Evolutionary conservation across 2,888 invertebrate species (phyloP).

Genomic region (Cephus spinipes): DNA sequence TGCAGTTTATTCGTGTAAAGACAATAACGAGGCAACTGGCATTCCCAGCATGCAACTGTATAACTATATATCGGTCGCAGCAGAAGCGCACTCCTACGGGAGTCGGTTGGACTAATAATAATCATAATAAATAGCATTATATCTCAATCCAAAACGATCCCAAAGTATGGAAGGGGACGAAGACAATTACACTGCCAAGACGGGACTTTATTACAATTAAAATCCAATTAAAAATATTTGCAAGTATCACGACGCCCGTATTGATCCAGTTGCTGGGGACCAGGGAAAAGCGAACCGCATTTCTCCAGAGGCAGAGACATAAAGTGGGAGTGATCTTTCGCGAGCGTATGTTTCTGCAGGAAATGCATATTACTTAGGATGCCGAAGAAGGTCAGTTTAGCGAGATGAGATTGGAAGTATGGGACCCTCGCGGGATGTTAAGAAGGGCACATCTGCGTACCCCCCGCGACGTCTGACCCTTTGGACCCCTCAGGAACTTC

Average conservation of each 20-base stretch:
- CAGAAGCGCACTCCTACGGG: neutral
- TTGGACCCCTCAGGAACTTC: conserved; percentile 13
- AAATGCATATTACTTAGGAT: neutral
- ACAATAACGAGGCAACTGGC: neutral
- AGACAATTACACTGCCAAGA: neutral
- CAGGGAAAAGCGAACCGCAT: neutral
- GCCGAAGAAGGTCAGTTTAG: neutral
- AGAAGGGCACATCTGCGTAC: conserved; percentile 13
- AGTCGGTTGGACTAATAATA: neutral
- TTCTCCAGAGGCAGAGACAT: neutral
- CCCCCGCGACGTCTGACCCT: conserved; percentile 21
- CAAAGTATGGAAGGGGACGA: neutral
- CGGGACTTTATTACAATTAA: neutral
- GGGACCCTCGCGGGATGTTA: neutral
- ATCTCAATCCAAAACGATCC: neutral
- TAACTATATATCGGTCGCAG: neutral
- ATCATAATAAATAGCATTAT: neutral
- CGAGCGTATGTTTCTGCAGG: neutral
- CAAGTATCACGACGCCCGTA: neutral
- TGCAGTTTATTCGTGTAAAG: neutral
- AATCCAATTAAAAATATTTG: neutral
- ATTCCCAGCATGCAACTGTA: neutral
- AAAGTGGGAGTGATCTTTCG: neutral
- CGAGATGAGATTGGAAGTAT: neutral
- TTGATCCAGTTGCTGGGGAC: neutral